Conservation (phyloP, 2,113 vertebrate genomes). For the Okapia johnstoni region DNA sequence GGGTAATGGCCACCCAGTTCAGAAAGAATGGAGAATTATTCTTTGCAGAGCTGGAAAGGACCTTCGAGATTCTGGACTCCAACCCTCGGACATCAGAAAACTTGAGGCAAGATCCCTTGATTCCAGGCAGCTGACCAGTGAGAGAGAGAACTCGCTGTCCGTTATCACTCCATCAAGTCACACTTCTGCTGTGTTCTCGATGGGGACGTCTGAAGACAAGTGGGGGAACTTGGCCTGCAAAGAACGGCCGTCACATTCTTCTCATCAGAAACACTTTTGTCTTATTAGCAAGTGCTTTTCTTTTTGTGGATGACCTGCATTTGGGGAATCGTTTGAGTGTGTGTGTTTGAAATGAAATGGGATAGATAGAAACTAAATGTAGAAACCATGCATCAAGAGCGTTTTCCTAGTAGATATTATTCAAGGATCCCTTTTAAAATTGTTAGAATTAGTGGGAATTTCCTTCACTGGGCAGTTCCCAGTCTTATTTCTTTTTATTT, state of each 20-base stretch:
- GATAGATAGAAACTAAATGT: neutral
- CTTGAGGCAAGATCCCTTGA: neutral
- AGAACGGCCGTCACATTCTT: neutral
- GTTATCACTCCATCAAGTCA: neutral
- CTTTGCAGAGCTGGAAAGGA: neutral
- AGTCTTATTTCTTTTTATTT: neutral
- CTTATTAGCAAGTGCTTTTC: neutral
- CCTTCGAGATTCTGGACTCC: neutral
- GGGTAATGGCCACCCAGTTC: neutral
- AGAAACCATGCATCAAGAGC: neutral
- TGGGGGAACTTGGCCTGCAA: neutral
- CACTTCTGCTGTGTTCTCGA: neutral
- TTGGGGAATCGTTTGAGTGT: neutral
- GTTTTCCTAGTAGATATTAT: neutral
- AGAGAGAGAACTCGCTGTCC: conserved; percentile 20
- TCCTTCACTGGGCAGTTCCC: neutral
- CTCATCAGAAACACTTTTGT: neutral
- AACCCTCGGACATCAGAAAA: conserved; percentile 10
- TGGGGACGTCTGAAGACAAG: neutral
- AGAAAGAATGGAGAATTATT: neutral
- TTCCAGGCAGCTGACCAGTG: neutral
- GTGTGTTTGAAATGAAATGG: neutral
- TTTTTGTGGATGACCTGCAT: neutral
- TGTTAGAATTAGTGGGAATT: neutral
- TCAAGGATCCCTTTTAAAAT: neutral